Evolutionary conservation across 1,140 invertebrate species (phyloP).

Genomic region (Teleogryllus occipitalis): DNA sequence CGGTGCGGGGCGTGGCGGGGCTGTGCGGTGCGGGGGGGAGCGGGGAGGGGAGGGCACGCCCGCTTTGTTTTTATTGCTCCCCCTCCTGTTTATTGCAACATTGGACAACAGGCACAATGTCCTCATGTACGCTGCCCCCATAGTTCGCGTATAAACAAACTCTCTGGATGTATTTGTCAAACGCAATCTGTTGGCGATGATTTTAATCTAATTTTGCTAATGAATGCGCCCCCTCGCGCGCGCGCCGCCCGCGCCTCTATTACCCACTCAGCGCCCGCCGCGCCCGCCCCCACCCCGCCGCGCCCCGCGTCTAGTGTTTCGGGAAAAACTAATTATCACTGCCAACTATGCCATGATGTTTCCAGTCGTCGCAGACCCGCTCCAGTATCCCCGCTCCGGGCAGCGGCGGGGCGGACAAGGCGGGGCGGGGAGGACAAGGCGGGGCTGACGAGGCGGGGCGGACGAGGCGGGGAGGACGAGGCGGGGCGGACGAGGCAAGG

Average conservation of each 20-base stretch:
- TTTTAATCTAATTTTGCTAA: constrained; percentile 6
- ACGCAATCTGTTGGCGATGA: background rate
- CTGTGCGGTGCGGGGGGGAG: too few species aligned
- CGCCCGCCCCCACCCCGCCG: too few species aligned
- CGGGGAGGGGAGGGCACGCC: background rate
- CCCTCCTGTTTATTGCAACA: background rate
- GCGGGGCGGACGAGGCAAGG: too few species aligned
- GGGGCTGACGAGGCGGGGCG: too few species aligned
- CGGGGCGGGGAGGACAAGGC: too few species aligned
- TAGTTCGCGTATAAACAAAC: background rate
- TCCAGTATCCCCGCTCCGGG: background rate
- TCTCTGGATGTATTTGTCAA: constrained; percentile 4
- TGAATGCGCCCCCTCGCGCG: background rate
- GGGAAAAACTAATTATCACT: constrained; percentile 1
- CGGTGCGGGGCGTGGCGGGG: too few species aligned
- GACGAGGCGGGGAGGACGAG: too few species aligned
- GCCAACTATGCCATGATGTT: background rate
- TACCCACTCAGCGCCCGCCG: background rate
- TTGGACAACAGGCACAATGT: background rate
- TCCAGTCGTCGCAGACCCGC: background rate
- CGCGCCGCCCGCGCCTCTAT: background rate
- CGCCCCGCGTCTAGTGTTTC: background rate
- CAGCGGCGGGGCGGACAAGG: too few species aligned
- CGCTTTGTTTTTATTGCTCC: constrained; percentile 1
- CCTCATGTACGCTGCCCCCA: background rate